These are phyloP conservation scores for Oryzias sinensis DNA, from an alignment of 2,797 vertebrate genomes.

Conservation along the genomic window DNA sequence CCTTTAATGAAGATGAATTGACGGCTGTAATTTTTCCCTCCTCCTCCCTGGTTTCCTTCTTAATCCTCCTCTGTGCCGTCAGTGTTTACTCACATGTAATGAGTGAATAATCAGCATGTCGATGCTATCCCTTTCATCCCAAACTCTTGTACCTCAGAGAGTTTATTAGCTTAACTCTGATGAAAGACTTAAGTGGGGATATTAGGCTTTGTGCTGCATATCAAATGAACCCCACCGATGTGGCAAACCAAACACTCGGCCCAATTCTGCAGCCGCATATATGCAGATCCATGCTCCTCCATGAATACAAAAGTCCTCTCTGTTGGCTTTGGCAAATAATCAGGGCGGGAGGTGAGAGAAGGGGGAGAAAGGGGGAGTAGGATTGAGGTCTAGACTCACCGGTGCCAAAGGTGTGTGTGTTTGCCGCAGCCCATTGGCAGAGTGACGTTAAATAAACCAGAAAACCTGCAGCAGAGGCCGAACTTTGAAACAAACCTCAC, in stretches of 20 bases:
- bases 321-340: slow-evolving; percentile 53
- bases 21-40: slow-evolving; percentile 32
- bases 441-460: slow-evolving; percentile 55
- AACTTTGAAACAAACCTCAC: slow-evolving; percentile 6
- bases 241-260: slow-evolving; percentile 69
- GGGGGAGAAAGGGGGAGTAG: slow-evolving; percentile 9
- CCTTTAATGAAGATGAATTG: background rate
- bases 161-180: slow-evolving; percentile 65
- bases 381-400: slow-evolving; percentile 72
- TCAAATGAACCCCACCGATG: slow-evolving; percentile 68
- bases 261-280: slow-evolving; percentile 63
- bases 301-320: slow-evolving; percentile 72
- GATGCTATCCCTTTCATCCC: slow-evolving; percentile 67
- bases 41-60: slow-evolving; percentile 25
- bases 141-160: slow-evolving; percentile 28
- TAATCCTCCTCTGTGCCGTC: slow-evolving; percentile 62
- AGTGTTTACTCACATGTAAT: slow-evolving; percentile 74
- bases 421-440: slow-evolving; percentile 60
- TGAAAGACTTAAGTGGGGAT: slow-evolving; percentile 66
- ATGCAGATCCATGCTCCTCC: slow-evolving; percentile 58
- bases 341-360: slow-evolving; percentile 57
- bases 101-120: slow-evolving; percentile 73
- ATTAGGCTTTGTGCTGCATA: slow-evolving; percentile 67
- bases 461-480: slow-evolving; percentile 25
- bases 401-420: slow-evolving; percentile 64